A percentile compares a stretch with the other conserved stretches of the same genome.
phyloP scores from a whole-genome alignment of 92 coral and sea anemone genomes.

The Porites divaricata region DNA sequence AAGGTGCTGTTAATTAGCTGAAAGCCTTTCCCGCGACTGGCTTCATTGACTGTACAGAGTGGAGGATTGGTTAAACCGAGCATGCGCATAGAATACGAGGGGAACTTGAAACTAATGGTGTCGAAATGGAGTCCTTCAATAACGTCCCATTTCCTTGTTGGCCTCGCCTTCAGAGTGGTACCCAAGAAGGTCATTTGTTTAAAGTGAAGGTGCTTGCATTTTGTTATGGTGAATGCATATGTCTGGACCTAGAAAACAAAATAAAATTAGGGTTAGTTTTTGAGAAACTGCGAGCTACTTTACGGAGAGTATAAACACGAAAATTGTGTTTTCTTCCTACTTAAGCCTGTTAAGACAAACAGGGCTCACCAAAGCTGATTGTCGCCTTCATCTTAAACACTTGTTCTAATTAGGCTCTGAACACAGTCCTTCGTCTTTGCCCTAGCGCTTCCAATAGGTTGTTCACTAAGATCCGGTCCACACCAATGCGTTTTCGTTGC shows the following conservation, averaged over 20 bases:
- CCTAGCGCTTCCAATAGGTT: too few species aligned
- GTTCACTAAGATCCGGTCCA: too few species aligned
- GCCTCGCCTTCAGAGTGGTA: conserved; percentile 62
- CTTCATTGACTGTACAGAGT: conserved; percentile 60
- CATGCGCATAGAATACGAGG: conserved; percentile 82
- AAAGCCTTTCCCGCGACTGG: conserved; percentile 43
- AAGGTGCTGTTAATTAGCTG: conserved; percentile 62
- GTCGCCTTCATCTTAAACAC: too few species aligned
- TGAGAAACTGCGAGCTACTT: too few species aligned
- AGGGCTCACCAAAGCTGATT: too few species aligned
- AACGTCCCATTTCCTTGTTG: conserved; percentile 25
- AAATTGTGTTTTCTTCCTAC: too few species aligned
- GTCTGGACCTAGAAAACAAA: conserved; percentile 46
- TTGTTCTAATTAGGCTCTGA: too few species aligned
- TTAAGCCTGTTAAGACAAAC: too few species aligned
- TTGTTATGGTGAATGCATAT: conserved; percentile 68
- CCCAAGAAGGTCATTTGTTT: conserved; percentile 73
- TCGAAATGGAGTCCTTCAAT: conserved; percentile 61
- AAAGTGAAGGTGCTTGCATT: conserved; percentile 57
- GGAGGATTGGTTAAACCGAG: conserved; percentile 68
- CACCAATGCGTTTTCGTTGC: too few species aligned
- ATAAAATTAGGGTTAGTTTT: too few species aligned
- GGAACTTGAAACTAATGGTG: conserved; percentile 69
- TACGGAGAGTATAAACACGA: too few species aligned
- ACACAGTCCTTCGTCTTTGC: too few species aligned